A percentile compares a stretch with the other conserved stretches of the same genome.
Conservation (phyloP, 2,113 vertebrate genomes). For the Pollimyrus isidori region DNA sequence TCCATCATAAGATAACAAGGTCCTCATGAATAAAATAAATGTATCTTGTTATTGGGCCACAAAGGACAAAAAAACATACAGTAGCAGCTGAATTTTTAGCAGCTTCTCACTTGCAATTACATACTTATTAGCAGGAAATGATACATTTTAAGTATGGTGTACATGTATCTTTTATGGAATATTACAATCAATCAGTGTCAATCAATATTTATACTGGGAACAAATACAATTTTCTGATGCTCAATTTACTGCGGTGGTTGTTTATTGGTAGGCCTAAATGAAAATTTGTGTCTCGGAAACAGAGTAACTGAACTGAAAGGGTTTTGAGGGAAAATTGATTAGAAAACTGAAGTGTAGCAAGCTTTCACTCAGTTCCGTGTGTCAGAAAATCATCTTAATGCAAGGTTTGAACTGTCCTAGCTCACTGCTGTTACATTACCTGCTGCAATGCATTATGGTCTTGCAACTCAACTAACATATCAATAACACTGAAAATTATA, state of each 20-base stretch:
- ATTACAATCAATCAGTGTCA: neutral
- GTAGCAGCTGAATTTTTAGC: neutral
- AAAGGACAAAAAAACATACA: neutral
- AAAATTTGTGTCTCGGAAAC: neutral
- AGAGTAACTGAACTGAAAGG: neutral
- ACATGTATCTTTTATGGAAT: neutral
- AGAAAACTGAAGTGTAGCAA: neutral
- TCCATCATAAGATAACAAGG: neutral
- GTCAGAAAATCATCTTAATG: neutral
- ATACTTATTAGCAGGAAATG: neutral
- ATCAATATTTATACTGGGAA: neutral
- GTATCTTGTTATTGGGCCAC: neutral
- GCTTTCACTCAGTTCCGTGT: neutral
- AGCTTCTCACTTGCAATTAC: neutral
- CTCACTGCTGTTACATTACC: neutral
- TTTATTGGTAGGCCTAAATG: conserved; percentile 10
- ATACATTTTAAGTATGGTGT: neutral
- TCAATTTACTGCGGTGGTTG: neutral
- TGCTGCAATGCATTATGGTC: neutral
- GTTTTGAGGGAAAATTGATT: neutral
- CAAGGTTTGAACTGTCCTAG: neutral
- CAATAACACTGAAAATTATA: neutral
- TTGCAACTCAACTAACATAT: neutral
- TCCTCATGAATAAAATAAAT: conserved; percentile 10
- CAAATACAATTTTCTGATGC: neutral